Percentiles rank a stretch among this genome's conserved stretches.
phyloP scores from a whole-genome alignment of 2,797 vertebrate genomes.

The Masticophis lateralis region DNA sequence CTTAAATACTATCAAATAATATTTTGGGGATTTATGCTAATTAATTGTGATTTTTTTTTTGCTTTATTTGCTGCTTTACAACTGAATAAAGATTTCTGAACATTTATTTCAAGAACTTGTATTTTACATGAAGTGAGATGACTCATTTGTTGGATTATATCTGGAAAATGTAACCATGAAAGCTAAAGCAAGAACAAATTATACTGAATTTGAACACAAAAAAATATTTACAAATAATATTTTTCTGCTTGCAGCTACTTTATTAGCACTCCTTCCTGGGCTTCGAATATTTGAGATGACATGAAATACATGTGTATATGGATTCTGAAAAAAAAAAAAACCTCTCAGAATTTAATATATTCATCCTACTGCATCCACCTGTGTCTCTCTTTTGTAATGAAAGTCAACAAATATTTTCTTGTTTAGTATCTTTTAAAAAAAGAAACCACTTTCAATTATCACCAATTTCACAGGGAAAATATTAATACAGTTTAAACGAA shows the following conservation, averaged over 20 bases:
- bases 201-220: neutral
- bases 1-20: neutral
- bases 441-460: neutral
- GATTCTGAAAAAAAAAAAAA: neutral
- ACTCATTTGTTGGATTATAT: neutral
- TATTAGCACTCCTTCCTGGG: neutral
- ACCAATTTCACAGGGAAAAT: neutral
- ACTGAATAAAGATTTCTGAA: neutral
- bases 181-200: neutral
- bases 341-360: neutral
- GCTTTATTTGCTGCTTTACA: neutral
- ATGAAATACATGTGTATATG: neutral
- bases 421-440: neutral
- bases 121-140: constrained; percentile 27
- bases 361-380: neutral
- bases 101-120: constrained; percentile 5
- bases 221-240: neutral
- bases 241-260: neutral
- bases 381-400: neutral
- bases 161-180: neutral
- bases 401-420: neutral
- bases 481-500: neutral
- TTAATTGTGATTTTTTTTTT: neutral
- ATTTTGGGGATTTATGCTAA: neutral
- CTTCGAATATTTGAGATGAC: neutral